Evolutionary conservation across 2,888 invertebrate genomes (phyloP).

Genomic region (Hirtodrosophila confusa): DNA sequence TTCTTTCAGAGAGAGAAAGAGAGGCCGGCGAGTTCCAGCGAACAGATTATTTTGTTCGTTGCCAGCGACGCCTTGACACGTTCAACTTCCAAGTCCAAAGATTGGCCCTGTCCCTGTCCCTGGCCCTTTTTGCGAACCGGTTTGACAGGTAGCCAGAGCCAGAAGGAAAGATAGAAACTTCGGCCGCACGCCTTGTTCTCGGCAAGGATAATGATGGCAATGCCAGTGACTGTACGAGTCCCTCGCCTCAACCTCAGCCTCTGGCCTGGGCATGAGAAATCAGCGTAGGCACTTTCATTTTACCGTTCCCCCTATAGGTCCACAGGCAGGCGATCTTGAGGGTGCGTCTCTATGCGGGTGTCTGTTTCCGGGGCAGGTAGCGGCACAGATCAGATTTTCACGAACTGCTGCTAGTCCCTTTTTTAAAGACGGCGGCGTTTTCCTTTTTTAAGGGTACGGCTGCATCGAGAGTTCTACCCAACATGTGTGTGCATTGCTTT

Average conservation of each 20-base stretch:
- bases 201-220: constrained; percentile 62
- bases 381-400: constrained; percentile 60
- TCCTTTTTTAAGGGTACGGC: constrained; percentile 63
- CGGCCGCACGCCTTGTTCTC: constrained; percentile 62
- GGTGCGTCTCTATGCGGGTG: constrained; percentile 43
- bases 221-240: constrained; percentile 68
- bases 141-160: constrained; percentile 67
- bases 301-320: constrained; percentile 5
- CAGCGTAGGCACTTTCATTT: constrained; percentile 52
- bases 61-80: constrained; percentile 70
- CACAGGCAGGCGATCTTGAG: constrained; percentile 23
- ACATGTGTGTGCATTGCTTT: constrained; percentile 62
- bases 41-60: constrained; percentile 77
- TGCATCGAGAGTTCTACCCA: constrained; percentile 35
- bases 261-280: constrained; percentile 42
- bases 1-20: constrained; percentile 36
- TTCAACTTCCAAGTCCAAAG: constrained; percentile 47
- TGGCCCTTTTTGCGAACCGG: constrained; percentile 71
- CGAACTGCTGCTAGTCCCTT: constrained; percentile 24
- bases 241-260: constrained; percentile 14
- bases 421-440: constrained; percentile 52
- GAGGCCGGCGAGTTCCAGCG: constrained; percentile 65
- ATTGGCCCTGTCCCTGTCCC: constrained; percentile 47
- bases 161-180: constrained; percentile 29
- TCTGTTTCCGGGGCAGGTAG: constrained; percentile 49